A percentile compares a stretch with the other conserved stretches of the same genome.
Conservation (phyloP, 2,888 invertebrate genomes). For the Acleris laterana region DNA sequence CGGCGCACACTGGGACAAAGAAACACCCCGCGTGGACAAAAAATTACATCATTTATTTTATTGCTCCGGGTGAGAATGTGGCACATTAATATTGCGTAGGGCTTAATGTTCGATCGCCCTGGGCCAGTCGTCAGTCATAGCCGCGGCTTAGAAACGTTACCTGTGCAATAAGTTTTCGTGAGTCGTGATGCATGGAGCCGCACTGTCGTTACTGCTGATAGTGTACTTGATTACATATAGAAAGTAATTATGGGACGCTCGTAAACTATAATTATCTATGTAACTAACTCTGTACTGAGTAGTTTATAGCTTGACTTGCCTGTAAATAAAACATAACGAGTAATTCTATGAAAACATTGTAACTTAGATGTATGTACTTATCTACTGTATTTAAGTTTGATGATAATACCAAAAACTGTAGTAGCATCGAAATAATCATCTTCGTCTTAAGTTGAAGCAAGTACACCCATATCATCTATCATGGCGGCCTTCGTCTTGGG, state of each 20-base stretch:
- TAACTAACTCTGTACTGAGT: conserved; percentile 9
- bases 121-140: conserved; percentile 68
- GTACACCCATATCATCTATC: conserved; percentile 57
- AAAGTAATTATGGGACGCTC: conserved; percentile 30
- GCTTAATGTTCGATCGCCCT: conserved; percentile 78
- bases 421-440: conserved; percentile 30
- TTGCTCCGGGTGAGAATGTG: conserved; percentile 81
- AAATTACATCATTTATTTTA: conserved; percentile 85
- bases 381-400: neutral
- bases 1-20: conserved; percentile 70
- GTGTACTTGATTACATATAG: conserved; percentile 34
- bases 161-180: conserved; percentile 35
- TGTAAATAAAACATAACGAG: conserved; percentile 1
- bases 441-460: conserved; percentile 37
- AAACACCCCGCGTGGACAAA: conserved; percentile 75
- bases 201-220: conserved; percentile 30
- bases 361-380: neutral
- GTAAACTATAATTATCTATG: conserved; percentile 31
- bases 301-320: conserved; percentile 12
- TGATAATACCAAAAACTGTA: conserved; percentile 24
- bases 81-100: conserved; percentile 79
- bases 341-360: too few relatives aligned
- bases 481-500: conserved; percentile 50
- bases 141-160: conserved; percentile 36
- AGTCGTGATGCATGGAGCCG: conserved; percentile 30